phyloP scores from a whole-genome alignment of 2,888 invertebrate species.

The Hemaris fuciformis region DNA sequence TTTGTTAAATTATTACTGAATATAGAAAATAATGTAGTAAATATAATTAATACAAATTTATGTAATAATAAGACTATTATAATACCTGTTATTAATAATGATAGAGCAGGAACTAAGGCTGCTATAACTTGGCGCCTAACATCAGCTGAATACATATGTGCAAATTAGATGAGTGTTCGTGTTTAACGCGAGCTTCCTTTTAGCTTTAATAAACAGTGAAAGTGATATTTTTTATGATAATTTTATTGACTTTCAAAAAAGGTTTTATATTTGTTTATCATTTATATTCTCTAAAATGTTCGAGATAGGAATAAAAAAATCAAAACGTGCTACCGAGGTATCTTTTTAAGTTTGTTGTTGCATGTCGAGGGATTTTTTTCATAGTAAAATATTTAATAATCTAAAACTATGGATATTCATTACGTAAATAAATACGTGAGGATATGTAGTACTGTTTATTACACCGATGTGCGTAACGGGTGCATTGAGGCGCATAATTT shows the following conservation, averaged over 20 bases:
- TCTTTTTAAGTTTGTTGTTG: no score
- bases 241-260: slow-evolving; percentile 34
- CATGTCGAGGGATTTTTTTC: no score
- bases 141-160: slow-evolving; percentile 6
- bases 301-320: no score
- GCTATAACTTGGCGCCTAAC: background rate
- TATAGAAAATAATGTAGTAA: no score
- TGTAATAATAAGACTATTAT: background rate
- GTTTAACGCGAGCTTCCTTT: slow-evolving; percentile 17
- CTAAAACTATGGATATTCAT: no score
- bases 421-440: background rate
- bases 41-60: background rate
- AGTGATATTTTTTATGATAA: slow-evolving; percentile 38
- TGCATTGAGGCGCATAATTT: slow-evolving; percentile 15
- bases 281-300: no score
- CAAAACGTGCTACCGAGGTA: no score
- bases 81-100: background rate
- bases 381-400: no score
- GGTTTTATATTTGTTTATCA: slow-evolving; percentile 1
- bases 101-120: background rate
- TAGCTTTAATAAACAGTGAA: slow-evolving; percentile 30
- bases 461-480: slow-evolving; percentile 8
- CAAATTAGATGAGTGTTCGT: slow-evolving; percentile 8
- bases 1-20: no score
- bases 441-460: background rate